These are phyloP conservation scores for Eleginops maclovinus DNA, from an alignment of 2,113 vertebrate genomes.

Conservation along the genomic window DNA sequence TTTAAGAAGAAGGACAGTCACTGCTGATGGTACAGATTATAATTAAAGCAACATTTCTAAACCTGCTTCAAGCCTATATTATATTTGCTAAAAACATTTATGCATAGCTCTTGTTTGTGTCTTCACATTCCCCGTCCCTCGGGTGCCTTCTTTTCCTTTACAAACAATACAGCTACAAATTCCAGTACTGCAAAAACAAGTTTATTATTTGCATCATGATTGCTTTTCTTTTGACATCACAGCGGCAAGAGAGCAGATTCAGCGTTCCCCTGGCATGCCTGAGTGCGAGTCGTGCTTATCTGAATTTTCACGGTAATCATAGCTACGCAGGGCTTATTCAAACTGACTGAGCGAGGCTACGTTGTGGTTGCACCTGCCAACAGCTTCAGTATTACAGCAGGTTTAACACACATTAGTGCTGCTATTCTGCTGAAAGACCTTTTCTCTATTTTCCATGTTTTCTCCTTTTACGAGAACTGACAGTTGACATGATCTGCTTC, in stretches of 20 bases:
- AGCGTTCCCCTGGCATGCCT: not conserved
- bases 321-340: slow-evolving; percentile 34
- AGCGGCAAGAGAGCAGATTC: slow-evolving; percentile 16
- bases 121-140: not conserved
- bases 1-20: slow-evolving; percentile 27
- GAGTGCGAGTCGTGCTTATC: slow-evolving; percentile 30
- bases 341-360: slow-evolving; percentile 49
- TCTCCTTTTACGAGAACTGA: slow-evolving; percentile 47
- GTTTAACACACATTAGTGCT: slow-evolving; percentile 47
- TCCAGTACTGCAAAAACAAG: not conserved
- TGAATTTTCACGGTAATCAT: slow-evolving; percentile 41
- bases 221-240: slow-evolving; percentile 20
- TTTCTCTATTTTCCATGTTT: not conserved
- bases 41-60: not conserved
- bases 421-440: slow-evolving; percentile 15
- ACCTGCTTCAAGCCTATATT: not conserved
- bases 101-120: slow-evolving; percentile 10
- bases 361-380: slow-evolving; percentile 47
- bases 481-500: slow-evolving; percentile 45
- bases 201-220: slow-evolving; percentile 27
- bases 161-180: not conserved
- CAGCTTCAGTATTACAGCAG: slow-evolving; percentile 41
- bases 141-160: not conserved
- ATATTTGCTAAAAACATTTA: slow-evolving; percentile 19
- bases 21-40: slow-evolving; percentile 45